A percentile compares a stretch with the other conserved stretches of the same genome.
Conservation (phyloP, 2,888 invertebrate genomes). For the Agonum fuliginosum region DNA sequence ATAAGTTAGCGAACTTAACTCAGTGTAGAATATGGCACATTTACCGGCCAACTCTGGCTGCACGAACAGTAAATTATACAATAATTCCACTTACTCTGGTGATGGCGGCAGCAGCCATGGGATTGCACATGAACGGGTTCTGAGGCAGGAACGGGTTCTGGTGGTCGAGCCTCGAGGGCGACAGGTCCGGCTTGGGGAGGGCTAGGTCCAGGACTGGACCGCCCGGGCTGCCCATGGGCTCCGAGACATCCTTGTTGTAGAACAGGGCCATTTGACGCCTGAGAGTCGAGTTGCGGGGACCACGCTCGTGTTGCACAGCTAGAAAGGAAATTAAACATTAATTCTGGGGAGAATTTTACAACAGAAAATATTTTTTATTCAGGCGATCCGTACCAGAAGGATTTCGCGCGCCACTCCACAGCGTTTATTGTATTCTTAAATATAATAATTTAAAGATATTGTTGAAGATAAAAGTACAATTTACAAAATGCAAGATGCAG, state of each 20-base stretch:
- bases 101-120: conserved; percentile 29
- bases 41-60: no score
- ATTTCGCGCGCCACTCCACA: no score
- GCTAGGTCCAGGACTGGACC: conserved; percentile 74
- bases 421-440: no score
- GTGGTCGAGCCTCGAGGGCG: conserved; percentile 65
- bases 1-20: no score
- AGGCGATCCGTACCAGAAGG: no score
- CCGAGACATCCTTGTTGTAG: conserved; percentile 79
- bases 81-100: conserved; percentile 64
- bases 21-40: no score
- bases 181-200: conserved; percentile 70
- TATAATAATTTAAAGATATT: no score
- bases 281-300: conserved; percentile 95
- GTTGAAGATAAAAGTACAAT: no score
- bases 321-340: conserved; percentile 69
- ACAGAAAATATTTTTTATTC: no score
- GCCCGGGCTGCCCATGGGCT: conserved; percentile 67
- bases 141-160: conserved; percentile 64
- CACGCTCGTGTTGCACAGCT: conserved; percentile 99
- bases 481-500: no score
- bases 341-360: no score
- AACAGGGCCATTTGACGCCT: conserved; percentile 93
- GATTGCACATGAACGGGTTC: conserved; percentile 60
- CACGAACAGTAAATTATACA: neutral